Conservation (phyloP, 2,797 vertebrate species). For the Microctenopoma stevenorrisi region DNA sequence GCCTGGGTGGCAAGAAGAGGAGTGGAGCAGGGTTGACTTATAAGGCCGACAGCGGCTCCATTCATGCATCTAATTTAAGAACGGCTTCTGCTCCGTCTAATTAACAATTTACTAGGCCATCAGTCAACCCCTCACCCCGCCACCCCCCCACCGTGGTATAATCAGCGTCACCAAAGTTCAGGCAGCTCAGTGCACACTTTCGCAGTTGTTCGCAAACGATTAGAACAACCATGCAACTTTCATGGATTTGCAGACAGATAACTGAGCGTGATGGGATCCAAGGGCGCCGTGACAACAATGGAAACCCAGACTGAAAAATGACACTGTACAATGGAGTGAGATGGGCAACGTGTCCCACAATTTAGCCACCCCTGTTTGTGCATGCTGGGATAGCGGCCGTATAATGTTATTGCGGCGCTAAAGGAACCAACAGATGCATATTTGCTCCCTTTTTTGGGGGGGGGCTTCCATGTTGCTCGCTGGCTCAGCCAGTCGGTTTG, state of each 20-base stretch:
- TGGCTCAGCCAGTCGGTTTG: conserved; percentile 8
- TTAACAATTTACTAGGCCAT: conserved; percentile 88
- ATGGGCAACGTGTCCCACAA: conserved; percentile 36
- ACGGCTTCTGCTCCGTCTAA: conserved; percentile 82
- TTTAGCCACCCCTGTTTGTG: conserved; percentile 37
- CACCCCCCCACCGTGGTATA: conserved; percentile 66
- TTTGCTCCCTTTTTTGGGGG: conserved; percentile 5
- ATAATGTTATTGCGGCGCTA: conserved; percentile 31
- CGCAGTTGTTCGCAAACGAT: conserved; percentile 53
- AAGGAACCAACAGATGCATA: conserved; percentile 52
- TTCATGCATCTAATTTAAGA: conserved; percentile 85
- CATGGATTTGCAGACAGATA: conserved; percentile 39
- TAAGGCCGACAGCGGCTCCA: conserved; percentile 80
- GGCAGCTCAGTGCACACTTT: conserved; percentile 40
- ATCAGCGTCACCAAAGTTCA: conserved; percentile 64
- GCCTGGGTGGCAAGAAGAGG: conserved; percentile 39
- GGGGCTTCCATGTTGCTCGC: background rate
- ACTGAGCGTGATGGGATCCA: conserved; percentile 24
- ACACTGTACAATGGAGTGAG: conserved; percentile 25
- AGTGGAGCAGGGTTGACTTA: conserved; percentile 73
- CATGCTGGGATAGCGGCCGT: conserved; percentile 1
- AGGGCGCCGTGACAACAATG: conserved; percentile 20
- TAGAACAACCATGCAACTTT: conserved; percentile 67
- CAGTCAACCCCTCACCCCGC: conserved; percentile 67
- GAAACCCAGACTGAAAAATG: conserved; percentile 45